A percentile compares a stretch with the other conserved stretches of the same genome.
Conservation (phyloP, 2,888 invertebrate genomes). For the Drosophila algonquin region DNA sequence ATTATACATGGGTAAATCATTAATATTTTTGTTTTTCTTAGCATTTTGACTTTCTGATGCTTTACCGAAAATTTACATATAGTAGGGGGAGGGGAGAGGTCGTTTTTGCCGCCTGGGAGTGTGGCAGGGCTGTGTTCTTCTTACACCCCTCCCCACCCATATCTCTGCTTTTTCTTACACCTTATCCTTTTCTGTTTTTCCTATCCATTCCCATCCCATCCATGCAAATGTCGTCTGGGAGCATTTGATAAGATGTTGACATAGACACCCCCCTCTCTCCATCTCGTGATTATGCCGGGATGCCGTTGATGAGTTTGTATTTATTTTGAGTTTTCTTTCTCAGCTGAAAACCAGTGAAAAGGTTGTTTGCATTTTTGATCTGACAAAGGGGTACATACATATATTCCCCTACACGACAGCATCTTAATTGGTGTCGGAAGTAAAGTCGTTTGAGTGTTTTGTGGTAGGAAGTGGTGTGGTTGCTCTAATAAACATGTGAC, state of each 20-base stretch:
- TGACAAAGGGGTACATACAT: neutral
- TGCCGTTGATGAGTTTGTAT: constrained; percentile 26
- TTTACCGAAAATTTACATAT: constrained; percentile 67
- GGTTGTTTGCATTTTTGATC: neutral
- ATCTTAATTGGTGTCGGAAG: constrained; percentile 1
- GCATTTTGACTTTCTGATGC: constrained; percentile 62
- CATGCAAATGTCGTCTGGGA: constrained; percentile 36
- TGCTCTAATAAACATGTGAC: neutral
- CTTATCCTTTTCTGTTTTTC: constrained; percentile 14
- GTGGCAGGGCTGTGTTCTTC: constrained; percentile 23
- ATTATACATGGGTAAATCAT: constrained; percentile 72
- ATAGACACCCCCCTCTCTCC: neutral
- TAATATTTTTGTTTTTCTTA: constrained; percentile 72
- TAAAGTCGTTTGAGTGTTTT: neutral
- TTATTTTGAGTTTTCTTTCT: constrained; percentile 19
- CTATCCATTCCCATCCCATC: neutral
- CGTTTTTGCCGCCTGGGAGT: constrained; percentile 36
- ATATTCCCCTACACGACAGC: neutral
- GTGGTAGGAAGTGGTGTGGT: neutral
- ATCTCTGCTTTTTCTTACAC: neutral
- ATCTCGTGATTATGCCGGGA: neutral
- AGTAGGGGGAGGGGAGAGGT: constrained; percentile 35
- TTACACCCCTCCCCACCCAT: neutral
- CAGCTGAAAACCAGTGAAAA: neutral
- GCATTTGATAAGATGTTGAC: constrained; percentile 60